Base-by-base conservation (phyloP, 2,113 vertebrate genomes). In the Deroptyus accipitrinus region DNA sequence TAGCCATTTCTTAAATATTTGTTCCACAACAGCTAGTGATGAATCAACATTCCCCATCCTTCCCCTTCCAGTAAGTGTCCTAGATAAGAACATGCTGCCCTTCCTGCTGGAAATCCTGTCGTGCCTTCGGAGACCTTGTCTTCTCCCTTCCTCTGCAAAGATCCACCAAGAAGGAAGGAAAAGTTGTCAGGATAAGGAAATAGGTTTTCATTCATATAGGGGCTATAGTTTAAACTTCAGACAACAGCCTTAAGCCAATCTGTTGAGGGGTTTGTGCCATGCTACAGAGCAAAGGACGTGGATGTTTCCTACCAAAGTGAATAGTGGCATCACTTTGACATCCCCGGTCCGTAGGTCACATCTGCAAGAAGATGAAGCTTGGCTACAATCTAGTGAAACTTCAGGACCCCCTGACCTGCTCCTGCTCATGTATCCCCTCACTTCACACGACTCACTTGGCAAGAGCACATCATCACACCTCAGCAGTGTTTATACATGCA, bases 21-120 rank as follows among this genome's bases (percentile, higher is more conserved):
- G 70, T 66, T 95, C 64, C 66, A 73, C 79, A 77, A 37, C 10
- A 74, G 49, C 51, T 73, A 83, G 35, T 46, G 54, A 66, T 77
- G 85, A 96, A 91, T 90, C 87, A 96, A 93, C 86, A n/a, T 52
- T 96, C 96, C 89, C 88, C 93, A 91, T 91, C 92, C 49, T 93
- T 97, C 72, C 88, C 49, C 13, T 93, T 93, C 88, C 89, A 68
- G 89, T 77, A 83, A 95, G 51, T n/a, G 61, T 42, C 80, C 59
- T 48, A 83, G 94, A 88, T 83, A 88, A 96, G 94, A 87, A 91
- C 83, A 59, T 9, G n/a, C 77, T 76, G 91, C 74, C 85, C 88
- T 88, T 97, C 97, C 96, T 96, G 89, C 74, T 96, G 94, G 81
- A 94, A 93, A 93, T 92, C 57, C 90, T 90, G 85, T 37, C 0